Evolutionary conservation across 2,888 invertebrate species (phyloP).

Genomic region (Physocephala rufipes): DNA sequence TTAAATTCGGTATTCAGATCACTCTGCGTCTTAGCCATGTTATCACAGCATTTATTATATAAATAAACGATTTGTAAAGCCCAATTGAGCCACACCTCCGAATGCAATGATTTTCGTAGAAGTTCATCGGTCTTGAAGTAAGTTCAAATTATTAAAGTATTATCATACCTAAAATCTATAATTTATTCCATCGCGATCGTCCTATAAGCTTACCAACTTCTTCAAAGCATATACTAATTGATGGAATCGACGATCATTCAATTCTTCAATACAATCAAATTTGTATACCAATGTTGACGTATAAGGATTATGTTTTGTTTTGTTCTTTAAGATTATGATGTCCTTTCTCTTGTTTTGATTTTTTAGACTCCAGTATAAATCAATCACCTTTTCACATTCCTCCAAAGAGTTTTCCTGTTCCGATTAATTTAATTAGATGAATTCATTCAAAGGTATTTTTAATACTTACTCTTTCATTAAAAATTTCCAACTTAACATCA

Average conservation of each 20-base stretch:
- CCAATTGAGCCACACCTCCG: slow-evolving; percentile 58
- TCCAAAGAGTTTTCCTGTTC: slow-evolving; percentile 57
- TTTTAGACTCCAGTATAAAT: slow-evolving; percentile 59
- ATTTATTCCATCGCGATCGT: neutral
- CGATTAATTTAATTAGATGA: neutral
- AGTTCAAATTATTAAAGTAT: neutral
- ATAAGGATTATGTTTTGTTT: slow-evolving; percentile 63
- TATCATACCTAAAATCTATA: too few relatives aligned
- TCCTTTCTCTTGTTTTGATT: slow-evolving; percentile 57
- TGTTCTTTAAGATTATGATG: slow-evolving; percentile 58
- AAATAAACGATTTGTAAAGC: slow-evolving; percentile 57
- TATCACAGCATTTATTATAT: slow-evolving; percentile 57
- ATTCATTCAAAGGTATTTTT: neutral
- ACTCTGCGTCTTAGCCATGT: slow-evolving; percentile 31
- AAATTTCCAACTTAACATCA: slow-evolving; percentile 62
- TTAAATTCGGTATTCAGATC: slow-evolving; percentile 50
- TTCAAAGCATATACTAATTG: slow-evolving; percentile 63
- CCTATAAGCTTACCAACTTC: slow-evolving; percentile 52
- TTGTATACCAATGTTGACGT: slow-evolving; percentile 60
- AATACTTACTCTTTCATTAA: slow-evolving; percentile 60
- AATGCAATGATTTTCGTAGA: slow-evolving; percentile 57
- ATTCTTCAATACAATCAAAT: slow-evolving; percentile 54
- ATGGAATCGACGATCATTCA: slow-evolving; percentile 59
- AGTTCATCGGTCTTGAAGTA: slow-evolving; percentile 51
- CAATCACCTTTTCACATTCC: slow-evolving; percentile 58